These are phyloP conservation scores for Pachycephala philippinensis DNA, from an alignment of 2,113 vertebrate genomes.

Conservation along the genomic window DNA sequence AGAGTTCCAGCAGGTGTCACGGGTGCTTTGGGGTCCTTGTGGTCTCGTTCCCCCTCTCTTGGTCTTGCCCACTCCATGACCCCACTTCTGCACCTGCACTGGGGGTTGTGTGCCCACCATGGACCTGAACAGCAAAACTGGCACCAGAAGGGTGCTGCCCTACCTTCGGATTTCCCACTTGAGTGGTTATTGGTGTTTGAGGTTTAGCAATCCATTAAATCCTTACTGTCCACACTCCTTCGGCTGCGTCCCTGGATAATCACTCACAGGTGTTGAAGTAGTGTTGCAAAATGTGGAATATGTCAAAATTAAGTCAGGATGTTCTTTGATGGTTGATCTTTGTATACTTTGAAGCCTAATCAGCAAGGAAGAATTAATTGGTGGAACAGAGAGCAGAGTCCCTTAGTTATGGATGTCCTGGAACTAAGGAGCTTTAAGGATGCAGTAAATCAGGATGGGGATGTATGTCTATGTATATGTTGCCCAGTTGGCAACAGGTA, in stretches of 20 bases:
- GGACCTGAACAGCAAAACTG: neutral
- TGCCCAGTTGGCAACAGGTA: neutral
- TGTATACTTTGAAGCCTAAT: neutral
- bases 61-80: neutral
- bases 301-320: neutral
- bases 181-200: neutral
- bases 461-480: neutral
- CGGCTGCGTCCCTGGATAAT: neutral
- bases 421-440: neutral
- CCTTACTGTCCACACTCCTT: neutral
- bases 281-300: neutral
- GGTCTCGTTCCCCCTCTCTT: neutral
- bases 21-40: neutral
- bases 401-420: neutral
- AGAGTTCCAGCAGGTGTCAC: neutral
- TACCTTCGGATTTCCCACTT: fast-evolving
- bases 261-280: neutral
- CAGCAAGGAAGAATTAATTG: neutral
- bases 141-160: neutral
- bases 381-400: neutral
- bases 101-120: neutral
- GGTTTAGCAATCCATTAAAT: neutral
- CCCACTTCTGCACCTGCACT: neutral
- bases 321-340: neutral
- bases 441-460: neutral